Conservation (phyloP, 2,797 vertebrate species). For the Pteronotus mesoamericanus region DNA sequence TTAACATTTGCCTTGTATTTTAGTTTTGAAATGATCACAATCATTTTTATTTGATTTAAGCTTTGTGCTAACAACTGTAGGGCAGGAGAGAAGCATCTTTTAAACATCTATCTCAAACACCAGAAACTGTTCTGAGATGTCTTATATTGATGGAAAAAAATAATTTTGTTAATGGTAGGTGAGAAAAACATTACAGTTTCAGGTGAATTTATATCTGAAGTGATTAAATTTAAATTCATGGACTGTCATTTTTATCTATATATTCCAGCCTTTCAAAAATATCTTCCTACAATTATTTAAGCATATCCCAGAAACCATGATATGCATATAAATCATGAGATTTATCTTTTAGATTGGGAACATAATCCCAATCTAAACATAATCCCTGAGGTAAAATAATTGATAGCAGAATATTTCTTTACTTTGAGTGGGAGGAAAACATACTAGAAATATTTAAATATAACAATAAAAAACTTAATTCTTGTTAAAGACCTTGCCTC, state of each 20-base stretch:
- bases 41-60: neutral
- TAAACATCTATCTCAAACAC: neutral
- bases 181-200: neutral
- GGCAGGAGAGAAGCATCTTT: neutral
- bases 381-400: neutral
- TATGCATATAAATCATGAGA: neutral
- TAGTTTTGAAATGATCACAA: neutral
- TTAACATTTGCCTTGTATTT: neutral
- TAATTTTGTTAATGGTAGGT: neutral
- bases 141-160: neutral
- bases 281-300: neutral
- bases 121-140: neutral
- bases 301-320: neutral
- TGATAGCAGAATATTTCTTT: neutral
- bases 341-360: neutral
- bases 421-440: neutral
- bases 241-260: neutral
- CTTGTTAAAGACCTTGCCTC: neutral
- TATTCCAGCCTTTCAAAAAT: neutral
- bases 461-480: neutral
- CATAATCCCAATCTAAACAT: too few species aligned
- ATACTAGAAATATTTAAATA: neutral
- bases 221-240: neutral
- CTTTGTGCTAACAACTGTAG: neutral
- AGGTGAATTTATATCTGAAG: neutral